A percentile compares a stretch with the other conserved stretches of the same genome.
Evolutionary conservation across 2,888 invertebrate genomes (phyloP).

Genomic region (Melipona beecheii): DNA sequence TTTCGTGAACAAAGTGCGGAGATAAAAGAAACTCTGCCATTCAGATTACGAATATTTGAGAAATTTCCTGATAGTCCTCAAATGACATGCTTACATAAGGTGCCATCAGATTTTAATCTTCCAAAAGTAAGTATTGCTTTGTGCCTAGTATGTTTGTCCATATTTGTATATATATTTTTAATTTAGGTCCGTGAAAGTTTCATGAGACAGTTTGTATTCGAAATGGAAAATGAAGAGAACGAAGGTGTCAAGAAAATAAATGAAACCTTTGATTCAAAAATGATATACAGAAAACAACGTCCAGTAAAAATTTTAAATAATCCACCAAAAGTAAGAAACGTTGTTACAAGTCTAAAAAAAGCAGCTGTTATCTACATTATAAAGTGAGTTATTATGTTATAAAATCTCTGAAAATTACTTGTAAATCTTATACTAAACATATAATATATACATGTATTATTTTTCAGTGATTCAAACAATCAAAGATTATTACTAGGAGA

Average conservation of each 20-base stretch:
- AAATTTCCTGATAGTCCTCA: constrained; percentile 99
- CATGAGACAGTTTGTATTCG: constrained; percentile 98
- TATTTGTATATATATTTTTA: not conserved
- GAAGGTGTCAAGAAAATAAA: constrained; percentile 85
- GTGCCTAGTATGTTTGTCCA: not conserved
- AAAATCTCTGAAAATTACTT: not conserved
- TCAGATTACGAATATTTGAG: constrained; percentile 97
- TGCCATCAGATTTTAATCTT: constrained; percentile 95
- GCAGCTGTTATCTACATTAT: constrained; percentile 94
- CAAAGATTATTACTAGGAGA: constrained; percentile 96
- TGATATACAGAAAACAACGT: constrained; percentile 93
- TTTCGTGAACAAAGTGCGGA: constrained; percentile 99
- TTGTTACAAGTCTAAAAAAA: constrained; percentile 91
- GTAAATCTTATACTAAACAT: not conserved
- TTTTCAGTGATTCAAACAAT: constrained; percentile 94
- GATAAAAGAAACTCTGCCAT: constrained; percentile 98
- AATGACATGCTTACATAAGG: constrained; percentile 97
- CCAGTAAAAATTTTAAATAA: constrained; percentile 92
- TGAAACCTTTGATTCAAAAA: constrained; percentile 90
- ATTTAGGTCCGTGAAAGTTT: constrained; percentile 96
- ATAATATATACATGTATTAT: not conserved
- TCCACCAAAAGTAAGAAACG: constrained; percentile 92
- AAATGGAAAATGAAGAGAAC: constrained; percentile 92
- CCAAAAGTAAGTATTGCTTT: constrained; percentile 88
- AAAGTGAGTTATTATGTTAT: constrained; percentile 86